Percentiles rank a stretch among this genome's conserved stretches.
These are phyloP conservation scores for Acrocephalus kingi DNA, from an alignment of 2,113 vertebrate species.

Conservation along the genomic window DNA sequence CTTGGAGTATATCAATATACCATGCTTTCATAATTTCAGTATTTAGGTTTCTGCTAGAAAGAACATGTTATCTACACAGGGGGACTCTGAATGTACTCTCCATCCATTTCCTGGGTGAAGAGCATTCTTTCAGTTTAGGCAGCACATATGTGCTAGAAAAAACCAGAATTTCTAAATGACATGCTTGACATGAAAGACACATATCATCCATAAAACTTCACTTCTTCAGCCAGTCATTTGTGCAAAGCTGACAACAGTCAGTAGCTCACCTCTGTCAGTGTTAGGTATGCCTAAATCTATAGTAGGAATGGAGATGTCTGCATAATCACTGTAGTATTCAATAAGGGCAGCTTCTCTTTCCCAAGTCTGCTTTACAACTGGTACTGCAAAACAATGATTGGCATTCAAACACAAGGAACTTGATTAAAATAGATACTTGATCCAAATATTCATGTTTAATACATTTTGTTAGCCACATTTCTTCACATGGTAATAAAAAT, in stretches of 20 bases:
- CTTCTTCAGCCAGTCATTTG: background rate
- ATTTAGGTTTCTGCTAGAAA: background rate
- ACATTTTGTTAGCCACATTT: background rate
- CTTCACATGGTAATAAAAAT: background rate
- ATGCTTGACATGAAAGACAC: background rate
- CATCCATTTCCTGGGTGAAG: background rate
- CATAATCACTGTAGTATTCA: constrained; percentile 93
- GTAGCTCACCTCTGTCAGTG: constrained; percentile 89
- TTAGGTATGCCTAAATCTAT: constrained; percentile 91
- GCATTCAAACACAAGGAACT: background rate
- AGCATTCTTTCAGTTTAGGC: background rate
- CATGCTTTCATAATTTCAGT: background rate
- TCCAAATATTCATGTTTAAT: background rate
- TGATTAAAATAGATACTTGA: background rate
- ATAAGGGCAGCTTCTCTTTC: constrained; percentile 83
- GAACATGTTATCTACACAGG: background rate
- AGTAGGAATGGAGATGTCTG: constrained; percentile 89
- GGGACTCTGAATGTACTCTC: background rate
- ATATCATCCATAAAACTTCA: background rate
- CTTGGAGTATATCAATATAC: background rate
- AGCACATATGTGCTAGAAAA: background rate
- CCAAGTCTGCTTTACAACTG: constrained; percentile 96
- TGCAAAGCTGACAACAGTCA: background rate
- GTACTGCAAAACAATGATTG: constrained; percentile 77
- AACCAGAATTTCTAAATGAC: background rate